Base-by-base conservation (phyloP, 2,888 invertebrate species). In the Brachylomia viminalis region DNA sequence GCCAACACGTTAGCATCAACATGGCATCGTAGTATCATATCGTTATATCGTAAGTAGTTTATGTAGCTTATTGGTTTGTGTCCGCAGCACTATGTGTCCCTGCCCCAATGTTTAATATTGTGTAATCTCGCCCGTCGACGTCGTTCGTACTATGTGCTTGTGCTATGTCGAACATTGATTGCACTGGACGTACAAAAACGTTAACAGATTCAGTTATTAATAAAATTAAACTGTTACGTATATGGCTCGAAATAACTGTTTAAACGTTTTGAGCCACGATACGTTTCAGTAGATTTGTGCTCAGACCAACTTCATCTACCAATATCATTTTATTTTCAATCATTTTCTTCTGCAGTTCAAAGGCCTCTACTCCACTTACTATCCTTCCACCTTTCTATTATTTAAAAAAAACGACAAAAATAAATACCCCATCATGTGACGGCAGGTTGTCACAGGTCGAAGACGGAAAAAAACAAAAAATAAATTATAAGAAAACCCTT, bases 41-140 rank as follows among this genome's bases (percentile, higher is more conserved):
- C 58, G 61, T n/a, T 72, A 54, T 71, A 77, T 65, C 38, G 59
- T 56, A n/a, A n/a, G n/a, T n/a, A 64, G 76, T 75, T 72, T 49
- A 38, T 67, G 66, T 71, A 70, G 76, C 67, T 76, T 84, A 80
- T 80, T 83, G 84, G 72, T 70, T 75, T 61, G 56, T 66, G 61
- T 69, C 72, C 73, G 65, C 73, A 61, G 56, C 70, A 66, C 64
- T 64, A n/a, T n/a, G 69, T 80, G 61, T 49, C n/a, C 58, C 52
- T 49, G 42, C 80, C 42, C 23, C 80, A 54, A 69, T 82, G 75
- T 83, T 83, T 83, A 74, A 82, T 83, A 75, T 83, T 68, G 62
- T 72, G 47, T 65, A 58, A 79, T 75, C 71, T 69, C 66, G 66
- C 64, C 61, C 30, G 33, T 42, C 45, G 70, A 58, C 30, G 33